Conservation (phyloP, 2,888 invertebrate genomes). For the Cheilosia impressa region DNA sequence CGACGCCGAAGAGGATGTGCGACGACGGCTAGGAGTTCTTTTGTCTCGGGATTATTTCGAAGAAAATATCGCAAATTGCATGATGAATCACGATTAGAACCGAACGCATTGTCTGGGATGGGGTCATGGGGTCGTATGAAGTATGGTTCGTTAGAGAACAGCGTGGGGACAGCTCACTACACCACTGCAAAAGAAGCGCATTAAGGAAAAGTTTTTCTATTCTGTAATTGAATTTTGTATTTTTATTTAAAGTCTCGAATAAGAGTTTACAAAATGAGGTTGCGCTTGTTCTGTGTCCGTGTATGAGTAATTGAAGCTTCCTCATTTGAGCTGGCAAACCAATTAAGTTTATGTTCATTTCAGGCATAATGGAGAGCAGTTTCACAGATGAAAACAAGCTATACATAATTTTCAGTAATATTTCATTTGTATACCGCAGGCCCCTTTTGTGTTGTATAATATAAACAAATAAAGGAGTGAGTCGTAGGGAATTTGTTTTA, state of each 20-base stretch:
- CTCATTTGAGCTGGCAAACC: too few species aligned
- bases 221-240: slow-evolving; percentile 6
- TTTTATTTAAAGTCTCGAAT: background rate
- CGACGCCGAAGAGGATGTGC: slow-evolving; percentile 9
- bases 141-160: slow-evolving; percentile 13
- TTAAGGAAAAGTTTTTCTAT: slow-evolving; percentile 32
- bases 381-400: too few species aligned
- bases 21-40: background rate
- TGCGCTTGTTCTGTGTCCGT: too few species aligned
- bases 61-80: slow-evolving; percentile 46
- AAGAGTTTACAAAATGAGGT: background rate
- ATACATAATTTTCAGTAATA: too few species aligned
- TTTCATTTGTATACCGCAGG: too few species aligned
- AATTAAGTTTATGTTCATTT: too few species aligned
- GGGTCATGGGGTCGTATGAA: background rate
- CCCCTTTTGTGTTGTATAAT: too few species aligned
- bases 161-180: background rate
- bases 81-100: slow-evolving; percentile 26
- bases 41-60: slow-evolving; percentile 42
- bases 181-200: slow-evolving; percentile 10
- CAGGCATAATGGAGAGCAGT: too few species aligned
- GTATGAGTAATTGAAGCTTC: too few species aligned
- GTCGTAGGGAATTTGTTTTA: too few species aligned
- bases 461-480: too few species aligned
- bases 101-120: slow-evolving; percentile 17